A percentile compares a stretch with the other conserved stretches of the same genome.
phyloP scores from a whole-genome alignment of 2,888 invertebrate species.

The Plagodis dolabraria region DNA sequence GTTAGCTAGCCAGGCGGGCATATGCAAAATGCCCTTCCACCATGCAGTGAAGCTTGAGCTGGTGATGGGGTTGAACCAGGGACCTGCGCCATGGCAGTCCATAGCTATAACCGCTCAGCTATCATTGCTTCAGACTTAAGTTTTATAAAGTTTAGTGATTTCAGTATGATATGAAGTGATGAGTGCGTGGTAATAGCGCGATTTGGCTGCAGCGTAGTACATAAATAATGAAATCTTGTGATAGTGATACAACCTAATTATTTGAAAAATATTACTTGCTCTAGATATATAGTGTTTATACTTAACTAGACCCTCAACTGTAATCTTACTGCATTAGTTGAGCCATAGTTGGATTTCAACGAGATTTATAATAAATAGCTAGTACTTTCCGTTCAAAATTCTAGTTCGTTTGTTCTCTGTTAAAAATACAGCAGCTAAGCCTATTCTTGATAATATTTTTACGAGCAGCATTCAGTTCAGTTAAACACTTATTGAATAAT shows the following conservation, averaged over 20 bases:
- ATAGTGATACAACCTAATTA: slow-evolving; percentile 28
- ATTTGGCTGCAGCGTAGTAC: slow-evolving; percentile 20
- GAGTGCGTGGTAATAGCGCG: slow-evolving; percentile 37
- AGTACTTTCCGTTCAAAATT: too few relatives aligned
- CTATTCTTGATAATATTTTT: slow-evolving; percentile 53
- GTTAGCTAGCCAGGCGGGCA: too few relatives aligned
- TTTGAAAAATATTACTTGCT: slow-evolving; percentile 12
- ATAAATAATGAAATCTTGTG: too few relatives aligned
- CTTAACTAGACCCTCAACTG: slow-evolving; percentile 21
- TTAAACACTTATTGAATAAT: too few relatives aligned
- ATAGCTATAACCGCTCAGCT: too few relatives aligned
- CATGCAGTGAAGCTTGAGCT: too few relatives aligned
- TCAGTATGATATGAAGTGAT: slow-evolving; percentile 52
- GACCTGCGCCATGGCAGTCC: too few relatives aligned
- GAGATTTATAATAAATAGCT: too few relatives aligned
- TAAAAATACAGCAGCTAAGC: slow-evolving; percentile 46
- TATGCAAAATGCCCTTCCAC: too few relatives aligned
- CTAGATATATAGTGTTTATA: slow-evolving; percentile 8
- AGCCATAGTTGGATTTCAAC: too few relatives aligned
- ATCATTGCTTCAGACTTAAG: too few relatives aligned
- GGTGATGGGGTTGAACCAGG: too few relatives aligned
- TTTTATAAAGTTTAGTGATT: slow-evolving; percentile 64
- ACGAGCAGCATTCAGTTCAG: slow-evolving; percentile 54
- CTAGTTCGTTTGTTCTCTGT: slow-evolving; percentile 42
- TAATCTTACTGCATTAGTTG: slow-evolving; percentile 20